Evolutionary conservation across 37 sponge, comb jelly and placozoan species (phyloP), one percentile per base, ranked within the genome.

Genomic region (Halisarca cf. caerulea): DNA sequence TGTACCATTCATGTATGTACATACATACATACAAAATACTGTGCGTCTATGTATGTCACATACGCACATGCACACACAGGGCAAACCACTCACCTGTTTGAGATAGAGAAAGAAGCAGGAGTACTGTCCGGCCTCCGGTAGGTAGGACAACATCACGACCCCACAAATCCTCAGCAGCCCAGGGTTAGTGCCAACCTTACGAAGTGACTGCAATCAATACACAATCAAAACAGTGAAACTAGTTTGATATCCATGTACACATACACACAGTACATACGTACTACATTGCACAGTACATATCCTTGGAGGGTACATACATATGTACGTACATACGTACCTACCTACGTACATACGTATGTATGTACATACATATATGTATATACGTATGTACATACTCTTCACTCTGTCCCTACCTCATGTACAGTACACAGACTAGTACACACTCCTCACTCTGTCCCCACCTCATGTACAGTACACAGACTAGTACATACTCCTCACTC

Each of bases 41-140:
- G 17, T 55, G 57, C 17, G 11, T 17, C 11, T 62, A 62, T 62
- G 64, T 62, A 62, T 23, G n/a, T 62, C 11, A 55, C 57, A 55
- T 17, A 55, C 17, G 57, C 11, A 20, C 17, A 20, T 17, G 17
- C 17, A 20, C 17, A 55, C 17, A 55, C 17, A 55, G 17, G 57
- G 11, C 6, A 15, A 23, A 62, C 9, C 14, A 11, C 83, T 53
- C 6, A 95, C 96, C 88, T 93, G 81, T 45, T 66, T 78, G 20
- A 89, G 87, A 68, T 96, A 96, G 78, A 96, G 87, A 60, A 96
- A 96, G 84, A 96, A 83, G 40, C 96, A 96, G 3, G 94, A 93
- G 88, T 96, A 96, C 69, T 96, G 93, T 3, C 91, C 93, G 45
- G 96, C 96, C 80, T 96, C 96, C 2, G 96, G 93, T 7, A 96